phyloP scores from a whole-genome alignment of 2,113 vertebrate species.

The Triplophysa dalaica region DNA sequence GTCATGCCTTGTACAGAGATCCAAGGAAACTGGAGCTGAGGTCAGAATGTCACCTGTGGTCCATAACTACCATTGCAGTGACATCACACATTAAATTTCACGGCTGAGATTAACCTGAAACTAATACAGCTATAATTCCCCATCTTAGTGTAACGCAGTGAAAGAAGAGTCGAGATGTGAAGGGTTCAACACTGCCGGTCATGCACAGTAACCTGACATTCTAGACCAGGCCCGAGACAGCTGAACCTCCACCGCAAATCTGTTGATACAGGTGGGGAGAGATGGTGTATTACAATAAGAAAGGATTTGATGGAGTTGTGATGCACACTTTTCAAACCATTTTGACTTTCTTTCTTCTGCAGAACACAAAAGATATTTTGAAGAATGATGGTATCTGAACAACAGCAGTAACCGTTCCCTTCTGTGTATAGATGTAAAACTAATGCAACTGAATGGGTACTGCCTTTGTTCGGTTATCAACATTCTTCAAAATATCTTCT shows the following conservation, averaged over 20 bases:
- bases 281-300: neutral
- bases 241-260: neutral
- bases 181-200: constrained; percentile 26
- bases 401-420: too few species aligned
- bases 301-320: neutral
- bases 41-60: neutral
- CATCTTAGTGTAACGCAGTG: constrained; percentile 4
- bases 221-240: neutral
- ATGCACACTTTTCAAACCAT: too few species aligned
- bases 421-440: too few species aligned
- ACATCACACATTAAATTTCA: constrained; percentile 38
- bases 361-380: too few species aligned
- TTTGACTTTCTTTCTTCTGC: too few species aligned
- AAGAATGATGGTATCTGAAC: too few species aligned
- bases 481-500: too few species aligned
- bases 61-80: constrained; percentile 19
- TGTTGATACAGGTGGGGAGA: neutral
- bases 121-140: constrained; percentile 27
- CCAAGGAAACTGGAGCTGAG: constrained; percentile 18
- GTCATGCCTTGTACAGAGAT: neutral
- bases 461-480: too few species aligned
- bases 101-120: constrained; percentile 23
- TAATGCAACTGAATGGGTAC: too few species aligned
- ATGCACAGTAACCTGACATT: neutral
- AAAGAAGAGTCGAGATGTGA: constrained; percentile 23